Base-by-base conservation (phyloP, 2,888 invertebrate genomes). In the Beris morrisii region DNA sequence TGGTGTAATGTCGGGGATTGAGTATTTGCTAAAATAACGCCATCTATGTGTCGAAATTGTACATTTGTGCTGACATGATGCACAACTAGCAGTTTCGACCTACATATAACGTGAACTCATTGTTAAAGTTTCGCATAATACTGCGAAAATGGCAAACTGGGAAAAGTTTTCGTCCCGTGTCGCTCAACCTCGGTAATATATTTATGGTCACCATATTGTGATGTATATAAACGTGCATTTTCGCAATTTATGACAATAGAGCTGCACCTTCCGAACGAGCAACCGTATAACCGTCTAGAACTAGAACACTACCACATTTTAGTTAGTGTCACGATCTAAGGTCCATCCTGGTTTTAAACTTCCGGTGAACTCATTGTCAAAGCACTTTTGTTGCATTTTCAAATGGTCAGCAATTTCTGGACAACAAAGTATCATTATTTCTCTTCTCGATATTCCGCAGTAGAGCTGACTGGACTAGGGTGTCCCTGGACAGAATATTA, bases 401-500 rank as follows among this genome's bases (percentile, higher is more conserved):
- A 57, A 68, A 61, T 61, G 65, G 68, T 68, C 65, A 68, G 65
- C 68, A 63, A 30, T 68, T 68, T 63, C 65, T 65, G 61, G 48
- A 58, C 63, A 68, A 68, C 68, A 63, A 68, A 65, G 63, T 68
- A 65, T 68, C 68, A 65, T 68, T 68, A 65, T 65, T 61, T 65
- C 56, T 57, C 57, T 31, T 45, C 44, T 48, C 52, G 65, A 57
- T 65, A 38, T 38, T 38, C 38, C 9, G 38, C 55, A n/a, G 64
- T 53, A 32, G 22, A 15, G 1, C n/a, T 4, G 30, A 28, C 44
- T 63, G 22, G 32, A 31, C 63, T 38, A 7, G 38, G 38, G 38
- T 38, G 7, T 7, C 5, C 38, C 38, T 38, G 38, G 9, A 38
- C 38, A 38, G 38, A 22, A 22, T 22, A 22, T 22, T 38, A 9